Base-by-base conservation (phyloP, 2,888 invertebrate species). In the Limenitis arthemis region DNA sequence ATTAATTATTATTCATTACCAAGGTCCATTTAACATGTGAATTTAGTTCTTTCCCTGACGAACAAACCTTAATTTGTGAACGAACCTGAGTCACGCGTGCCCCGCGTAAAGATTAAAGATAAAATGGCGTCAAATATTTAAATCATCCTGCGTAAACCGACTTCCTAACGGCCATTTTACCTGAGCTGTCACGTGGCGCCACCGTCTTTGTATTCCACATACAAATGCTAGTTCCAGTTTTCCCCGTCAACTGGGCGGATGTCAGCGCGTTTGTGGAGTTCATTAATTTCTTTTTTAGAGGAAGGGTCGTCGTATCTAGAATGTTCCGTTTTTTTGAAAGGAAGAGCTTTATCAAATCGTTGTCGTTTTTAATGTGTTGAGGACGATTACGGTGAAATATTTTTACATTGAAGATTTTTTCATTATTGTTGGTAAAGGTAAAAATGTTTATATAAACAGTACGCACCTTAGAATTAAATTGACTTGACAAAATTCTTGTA, bases 91-190 rank as follows among this genome's bases (percentile, higher is more conserved):
- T 67, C 64, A 60, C 64, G 69, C 74, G 70, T 73, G 72, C 69
- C 65, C 63, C 68, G 70, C 79, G 82, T 80, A 63, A 67, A 67
- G 79, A 81, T 80, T 70, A 63, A 65, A 79, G 81, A 82, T 81
- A 81, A 75, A 73, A 75, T 73, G 75, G 73, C 72, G 70, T 60
- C 47, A 61, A 69, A 77, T 77, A 79, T 80, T 82, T 79, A 79
- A 81, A 82, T 79, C 77, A 77, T 73, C 74, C 69, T 61, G 55
- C 59, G 63, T 62, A 61, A 61, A 60, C 55, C 62, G 64, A 70
- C 74, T 73, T 72, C 72, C 73, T 69, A 55, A 42, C 56, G 61
- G 51, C 77, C 72, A 69, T 51, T 51, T 63, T 64, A 60, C 56
- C 59, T 67, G 75, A 72, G 54, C 72, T 57, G 49, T 61, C 59